Conservation (phyloP, 2,888 invertebrate genomes). For the Dione juno region DNA sequence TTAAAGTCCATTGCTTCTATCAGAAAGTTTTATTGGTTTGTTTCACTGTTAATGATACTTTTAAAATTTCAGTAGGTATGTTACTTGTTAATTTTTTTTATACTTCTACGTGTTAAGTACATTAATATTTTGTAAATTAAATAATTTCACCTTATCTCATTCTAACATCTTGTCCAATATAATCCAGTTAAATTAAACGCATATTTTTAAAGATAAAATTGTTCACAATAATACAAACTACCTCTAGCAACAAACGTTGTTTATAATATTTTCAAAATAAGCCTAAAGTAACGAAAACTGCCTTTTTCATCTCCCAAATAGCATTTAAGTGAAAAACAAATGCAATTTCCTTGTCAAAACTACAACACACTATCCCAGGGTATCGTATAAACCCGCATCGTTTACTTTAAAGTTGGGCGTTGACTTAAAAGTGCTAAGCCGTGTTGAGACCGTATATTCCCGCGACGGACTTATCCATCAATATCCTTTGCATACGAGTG, state of each 20-base stretch:
- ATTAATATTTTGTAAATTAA: too few relatives aligned
- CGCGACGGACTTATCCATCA: slow-evolving; percentile 80
- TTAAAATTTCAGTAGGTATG: too few relatives aligned
- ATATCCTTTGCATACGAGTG: slow-evolving; percentile 79
- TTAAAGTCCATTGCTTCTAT: too few relatives aligned
- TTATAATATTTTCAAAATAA: not conserved
- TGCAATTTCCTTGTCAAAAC: slow-evolving; percentile 45
- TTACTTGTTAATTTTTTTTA: too few relatives aligned
- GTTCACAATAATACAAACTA: not conserved
- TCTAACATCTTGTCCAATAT: too few relatives aligned
- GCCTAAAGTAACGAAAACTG: not conserved
- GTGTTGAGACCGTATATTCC: slow-evolving; percentile 80
- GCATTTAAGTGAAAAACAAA: slow-evolving; percentile 35
- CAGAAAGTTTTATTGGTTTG: too few relatives aligned
- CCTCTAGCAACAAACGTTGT: not conserved
- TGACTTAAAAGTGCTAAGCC: slow-evolving; percentile 81
- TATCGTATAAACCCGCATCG: slow-evolving; percentile 46
- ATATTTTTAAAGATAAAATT: too few relatives aligned
- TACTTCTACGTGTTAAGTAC: too few relatives aligned
- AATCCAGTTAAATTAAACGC: too few relatives aligned
- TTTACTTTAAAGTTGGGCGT: slow-evolving; percentile 64
- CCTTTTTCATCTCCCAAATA: slow-evolving; percentile 21
- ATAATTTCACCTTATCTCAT: too few relatives aligned
- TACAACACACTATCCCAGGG: slow-evolving; percentile 43
- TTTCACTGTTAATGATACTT: too few relatives aligned